phyloP scores from a whole-genome alignment of 1,140 invertebrate genomes.

The Ooceraea biroi region DNA sequence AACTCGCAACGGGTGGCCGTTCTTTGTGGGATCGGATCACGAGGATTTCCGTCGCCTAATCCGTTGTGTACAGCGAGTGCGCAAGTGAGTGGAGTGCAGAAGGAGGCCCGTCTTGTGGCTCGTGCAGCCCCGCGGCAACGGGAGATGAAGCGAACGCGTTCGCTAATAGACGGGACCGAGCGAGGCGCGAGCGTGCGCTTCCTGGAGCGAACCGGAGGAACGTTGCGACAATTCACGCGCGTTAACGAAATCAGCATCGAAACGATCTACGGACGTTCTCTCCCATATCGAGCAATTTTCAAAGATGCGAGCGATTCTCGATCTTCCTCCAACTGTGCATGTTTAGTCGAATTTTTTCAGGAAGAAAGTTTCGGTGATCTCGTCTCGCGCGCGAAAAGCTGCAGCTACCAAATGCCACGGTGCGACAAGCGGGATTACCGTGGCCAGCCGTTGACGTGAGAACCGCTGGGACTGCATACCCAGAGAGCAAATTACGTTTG shows the following conservation, averaged over 20 bases:
- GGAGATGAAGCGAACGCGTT: no score
- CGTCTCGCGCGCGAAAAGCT: conserved; percentile 6
- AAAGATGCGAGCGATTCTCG: no score
- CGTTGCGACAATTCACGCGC: neutral
- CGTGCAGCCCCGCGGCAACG: conserved; percentile 14
- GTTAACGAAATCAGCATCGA: neutral
- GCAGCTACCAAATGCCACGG: conserved; percentile 47
- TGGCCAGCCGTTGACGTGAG: conserved; percentile 57
- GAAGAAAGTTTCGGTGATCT: conserved; percentile 32
- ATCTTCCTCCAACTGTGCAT: no score
- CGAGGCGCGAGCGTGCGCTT: neutral
- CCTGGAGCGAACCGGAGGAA: neutral
- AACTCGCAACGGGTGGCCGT: conserved; percentile 76
- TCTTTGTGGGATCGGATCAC: conserved; percentile 57
- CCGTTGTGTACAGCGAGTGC: conserved; percentile 65
- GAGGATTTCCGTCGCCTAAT: conserved; percentile 72
- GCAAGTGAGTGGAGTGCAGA: conserved; percentile 19
- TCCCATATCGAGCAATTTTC: no score
- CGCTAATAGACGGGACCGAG: no score
- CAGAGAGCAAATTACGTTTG: conserved; percentile 80
- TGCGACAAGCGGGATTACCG: conserved; percentile 3
- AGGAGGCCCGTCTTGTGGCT: conserved; percentile 26
- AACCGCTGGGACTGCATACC: conserved; percentile 76
- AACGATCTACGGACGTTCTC: no score
- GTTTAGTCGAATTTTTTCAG: conserved; percentile 10